Base-by-base conservation (phyloP, 1,140 invertebrate genomes). In the Tachypleus tridentatus region DNA sequence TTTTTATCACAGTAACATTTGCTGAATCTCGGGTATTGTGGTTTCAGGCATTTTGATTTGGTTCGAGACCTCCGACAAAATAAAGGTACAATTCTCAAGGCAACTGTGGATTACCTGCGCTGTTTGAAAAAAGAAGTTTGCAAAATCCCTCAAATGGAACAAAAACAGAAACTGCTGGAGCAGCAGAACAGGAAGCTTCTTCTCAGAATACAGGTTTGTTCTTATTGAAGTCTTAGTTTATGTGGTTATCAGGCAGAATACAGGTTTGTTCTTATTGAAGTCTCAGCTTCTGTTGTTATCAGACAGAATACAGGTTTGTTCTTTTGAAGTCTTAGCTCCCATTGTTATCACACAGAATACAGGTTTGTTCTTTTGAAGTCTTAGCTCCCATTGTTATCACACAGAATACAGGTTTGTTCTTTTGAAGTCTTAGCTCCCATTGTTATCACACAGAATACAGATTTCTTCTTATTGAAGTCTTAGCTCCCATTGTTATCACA, bases 1-100 rank as follows among this genome's bases (percentile, higher is more conserved):
- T 29, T 1, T 1, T 29, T 29, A 29, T 29, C 29, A 29, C 29
- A 29, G 29, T 29, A 29, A 29, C 29, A 29, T 29, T 29, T 29
- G 29, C 29, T 29, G 29, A 29, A 29, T 29, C 29, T 29, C 2
- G 29, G 29, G 29, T 29, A 29, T 29, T 29, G 29, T 29, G 29
- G 29, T 49, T 61, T 7, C 11, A 80, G 78, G 51, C 77, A 80
- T 70, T 91, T 89, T 75, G 90, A 93, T 72, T 85, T 92, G 8
- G 89, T 93, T 0, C 81, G 89, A n/a, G 91, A 93, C 74, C 86
- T 92, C 11, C 81, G 90, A 59, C 91, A 90, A 29, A 93, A 94
- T 76, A 94, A 94, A 76, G 96, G 96, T 10, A 94, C 93, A 2
- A 98, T 98, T 69, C 80, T 98, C 2, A 97, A 97, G 77, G 94